A percentile compares a stretch with the other conserved stretches of the same genome.
phyloP scores from a whole-genome alignment of 2,888 invertebrate species.

The Agonopterix arenella region DNA sequence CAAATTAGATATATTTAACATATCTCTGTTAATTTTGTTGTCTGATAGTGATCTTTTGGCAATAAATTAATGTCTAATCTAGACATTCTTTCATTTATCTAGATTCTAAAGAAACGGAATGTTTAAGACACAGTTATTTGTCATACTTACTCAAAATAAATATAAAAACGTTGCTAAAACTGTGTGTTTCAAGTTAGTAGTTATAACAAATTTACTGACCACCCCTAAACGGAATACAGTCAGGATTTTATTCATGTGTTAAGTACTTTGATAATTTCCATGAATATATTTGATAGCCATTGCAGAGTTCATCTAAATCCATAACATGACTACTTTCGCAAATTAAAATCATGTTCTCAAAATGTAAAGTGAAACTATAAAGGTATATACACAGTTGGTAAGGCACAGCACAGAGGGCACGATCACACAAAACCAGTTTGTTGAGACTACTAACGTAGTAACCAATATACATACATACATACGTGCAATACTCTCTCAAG shows the following conservation, averaged over 20 bases:
- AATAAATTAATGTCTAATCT: constrained; percentile 6
- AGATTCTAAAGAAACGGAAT: too few relatives aligned
- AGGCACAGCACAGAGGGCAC: constrained; percentile 65
- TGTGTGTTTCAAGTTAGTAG: too few relatives aligned
- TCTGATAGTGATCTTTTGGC: constrained; percentile 22
- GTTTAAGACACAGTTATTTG: too few relatives aligned
- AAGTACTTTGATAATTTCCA: too few relatives aligned
- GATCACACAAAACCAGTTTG: constrained; percentile 62
- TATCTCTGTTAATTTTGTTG: constrained; percentile 8
- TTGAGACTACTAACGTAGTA: constrained; percentile 66
- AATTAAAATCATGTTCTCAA: constrained; percentile 18
- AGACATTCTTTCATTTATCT: constrained; percentile 1
- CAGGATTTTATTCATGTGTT: not conserved
- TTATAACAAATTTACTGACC: not conserved
- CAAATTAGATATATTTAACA: constrained; percentile 4
- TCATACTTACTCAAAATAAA: too few relatives aligned
- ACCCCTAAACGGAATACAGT: not conserved
- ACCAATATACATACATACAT: constrained; percentile 66
- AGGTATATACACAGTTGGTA: constrained; percentile 28
- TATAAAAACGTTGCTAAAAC: too few relatives aligned
- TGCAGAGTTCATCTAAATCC: too few relatives aligned
- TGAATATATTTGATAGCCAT: too few relatives aligned
- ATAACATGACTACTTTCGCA: not conserved
- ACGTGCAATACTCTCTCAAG: constrained; percentile 59
- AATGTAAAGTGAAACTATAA: constrained; percentile 63